Evolutionary conservation across 2,113 vertebrate genomes (phyloP), one percentile per base, ranked within the genome.

Genomic region (Mixornis gularis): DNA sequence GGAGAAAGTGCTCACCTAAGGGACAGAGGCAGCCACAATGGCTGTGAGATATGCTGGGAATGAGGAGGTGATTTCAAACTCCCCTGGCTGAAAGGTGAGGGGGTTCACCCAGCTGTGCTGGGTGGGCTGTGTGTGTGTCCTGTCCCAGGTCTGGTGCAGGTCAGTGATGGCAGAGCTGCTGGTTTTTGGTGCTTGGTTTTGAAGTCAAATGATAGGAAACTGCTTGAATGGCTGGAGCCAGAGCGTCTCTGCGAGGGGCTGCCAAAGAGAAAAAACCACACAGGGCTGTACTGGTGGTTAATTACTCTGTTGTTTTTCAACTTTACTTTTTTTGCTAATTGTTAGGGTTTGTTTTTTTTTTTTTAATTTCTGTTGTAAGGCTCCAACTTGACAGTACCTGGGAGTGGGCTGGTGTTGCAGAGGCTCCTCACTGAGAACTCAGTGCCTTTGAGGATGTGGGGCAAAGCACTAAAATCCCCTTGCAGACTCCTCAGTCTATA

Each of bases 201-300:
- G 63, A 95, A 96, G 85, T 82, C 69, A 43, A 87, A 74, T 32
- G 48, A 59, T 91, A 95, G 95, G 94, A 96, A 97, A 46, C 82
- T 0, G 6, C 74, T 85, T 79, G 65, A 93, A 92, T 49, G 68
- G 64, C 89, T 90, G 96, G 95, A 97, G 96, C 89, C 94, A 90
- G 93, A 60, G 51, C 4, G 51, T 92, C 94, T 92, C 91, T 89
- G 92, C 34, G 4, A 91, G 65, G 43, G 68, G 58, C 63, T 58
- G 90, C 62, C 68, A 78, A 69, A 64, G 13, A 71, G 18, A 68
- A 70, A 90, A 79, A 79, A 64, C 11, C 72, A 68, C 77, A 43
- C 46, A 46, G 49, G 52, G 24, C 51, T 63, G 11, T 34, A 30
- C n/a, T 6, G 3, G n/a, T 34, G 63, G 59, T 79, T 88, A 89